Evolutionary conservation across 2,888 invertebrate genomes (phyloP), one percentile per base, ranked within the genome.

Genomic region (Synergus gifuensis): DNA sequence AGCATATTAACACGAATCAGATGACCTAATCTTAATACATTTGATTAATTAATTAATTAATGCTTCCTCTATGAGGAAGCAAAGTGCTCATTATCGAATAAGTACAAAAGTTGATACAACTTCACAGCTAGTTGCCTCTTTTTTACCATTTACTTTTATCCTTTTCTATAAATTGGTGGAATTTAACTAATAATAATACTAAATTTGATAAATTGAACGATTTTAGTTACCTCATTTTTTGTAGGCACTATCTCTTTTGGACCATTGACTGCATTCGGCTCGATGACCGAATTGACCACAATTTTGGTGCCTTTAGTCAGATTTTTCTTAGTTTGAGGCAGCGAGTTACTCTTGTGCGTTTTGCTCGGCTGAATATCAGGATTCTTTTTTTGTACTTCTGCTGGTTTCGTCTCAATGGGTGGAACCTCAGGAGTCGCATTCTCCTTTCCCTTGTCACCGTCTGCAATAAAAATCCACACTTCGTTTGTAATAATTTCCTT

Each of bases 361-460:
- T 91, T 92, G 84, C 91, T 92, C 40, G 92, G 91, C 76, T 91
- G 90, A 60, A 92, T 92, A 80, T 91, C 88, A 42, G 86, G 86
- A 63, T 83, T 84, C 81, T 89, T 91, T 85, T 91, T 90, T 76
- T 85, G 86, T 67, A 79, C 77, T 40, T 87, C 87, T 46, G 85
- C 79, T n/a, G 92, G 92, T 80, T 91, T 92, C 44, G 92, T 92
- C 81, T 91, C 88, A 76, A 92, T 92, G 40, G 88, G 80, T 36
- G 49, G 28, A 36, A 54, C 73, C 36, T 73, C 54, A 54, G 73
- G n/a, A 36, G 79, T 76, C 22, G 63, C 49, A 60, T 76, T 64
- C 81, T 76, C 84, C 81, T 84, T 83, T 82, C 28, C 66, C 78
- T 78, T 83, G 46, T 80, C 78, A 46, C 81, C 81, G 12, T 77